Conservation (phyloP, 2,888 invertebrate species). For the Digitonthophagus gazella region DNA sequence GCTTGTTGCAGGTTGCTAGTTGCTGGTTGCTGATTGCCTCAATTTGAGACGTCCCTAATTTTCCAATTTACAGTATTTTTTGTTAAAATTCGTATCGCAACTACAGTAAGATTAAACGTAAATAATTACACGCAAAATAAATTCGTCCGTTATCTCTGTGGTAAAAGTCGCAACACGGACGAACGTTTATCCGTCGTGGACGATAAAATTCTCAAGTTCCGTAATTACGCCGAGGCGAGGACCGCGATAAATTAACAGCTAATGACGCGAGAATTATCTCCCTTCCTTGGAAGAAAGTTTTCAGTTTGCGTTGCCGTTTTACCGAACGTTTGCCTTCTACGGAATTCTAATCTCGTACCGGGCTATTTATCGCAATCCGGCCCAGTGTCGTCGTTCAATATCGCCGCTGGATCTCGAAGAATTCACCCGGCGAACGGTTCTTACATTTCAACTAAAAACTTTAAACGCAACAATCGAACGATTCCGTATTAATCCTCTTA, state of each 20-base stretch:
- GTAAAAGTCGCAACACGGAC: conserved; percentile 8
- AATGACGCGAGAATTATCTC: conserved; percentile 27
- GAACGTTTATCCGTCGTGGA: conserved; percentile 18
- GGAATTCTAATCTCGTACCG: neutral
- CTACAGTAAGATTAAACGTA: no score
- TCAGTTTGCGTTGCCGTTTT: neutral
- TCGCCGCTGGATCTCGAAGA: neutral
- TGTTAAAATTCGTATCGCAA: no score
- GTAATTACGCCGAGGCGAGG: conserved; percentile 23
- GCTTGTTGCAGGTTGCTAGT: no score
- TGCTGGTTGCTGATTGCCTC: no score
- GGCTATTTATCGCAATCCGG: neutral
- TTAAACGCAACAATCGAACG: neutral
- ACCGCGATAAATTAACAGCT: conserved; percentile 25
- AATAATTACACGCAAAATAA: neutral
- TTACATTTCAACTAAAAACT: neutral
- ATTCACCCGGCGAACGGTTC: neutral
- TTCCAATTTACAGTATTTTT: no score
- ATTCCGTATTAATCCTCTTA: no score
- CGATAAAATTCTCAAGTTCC: conserved; percentile 25
- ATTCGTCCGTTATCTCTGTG: neutral
- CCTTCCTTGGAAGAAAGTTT: conserved; percentile 10
- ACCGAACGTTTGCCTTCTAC: neutral
- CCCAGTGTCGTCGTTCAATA: neutral
- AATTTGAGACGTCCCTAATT: no score